Evolutionary conservation across 35 echinoderm and acorn worm species (phyloP).

Genomic region (Lytechinus pictus): DNA sequence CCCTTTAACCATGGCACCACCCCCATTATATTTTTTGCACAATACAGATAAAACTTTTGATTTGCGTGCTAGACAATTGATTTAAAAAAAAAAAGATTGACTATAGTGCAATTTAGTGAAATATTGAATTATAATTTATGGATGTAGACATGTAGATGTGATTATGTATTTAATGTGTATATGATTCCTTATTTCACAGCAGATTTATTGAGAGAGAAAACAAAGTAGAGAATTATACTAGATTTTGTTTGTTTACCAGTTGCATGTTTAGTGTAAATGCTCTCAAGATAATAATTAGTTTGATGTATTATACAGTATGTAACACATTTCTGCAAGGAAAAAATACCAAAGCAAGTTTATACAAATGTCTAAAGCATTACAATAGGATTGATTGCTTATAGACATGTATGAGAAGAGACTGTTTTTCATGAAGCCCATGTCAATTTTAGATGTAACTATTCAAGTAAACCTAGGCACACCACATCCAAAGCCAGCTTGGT

Average conservation of each 20-base stretch:
- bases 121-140: neutral
- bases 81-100: neutral
- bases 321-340: neutral
- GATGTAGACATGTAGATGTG: neutral
- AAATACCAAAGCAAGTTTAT: neutral
- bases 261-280: too few species aligned
- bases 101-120: neutral
- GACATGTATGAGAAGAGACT: neutral
- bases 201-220: neutral
- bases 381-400: neutral
- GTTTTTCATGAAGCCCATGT: neutral
- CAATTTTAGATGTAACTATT: neutral
- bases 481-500: neutral
- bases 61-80: neutral
- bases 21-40: neutral
- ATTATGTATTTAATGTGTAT: neutral
- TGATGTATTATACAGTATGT: neutral
- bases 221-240: neutral
- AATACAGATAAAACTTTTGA: neutral
- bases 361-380: too few species aligned
- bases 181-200: neutral
- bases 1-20: too few species aligned
- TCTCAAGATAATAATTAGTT: too few species aligned
- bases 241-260: too few species aligned
- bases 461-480: neutral